Evolutionary conservation across 2,113 vertebrate genomes (phyloP).

Genomic region (Catharus minimus): DNA sequence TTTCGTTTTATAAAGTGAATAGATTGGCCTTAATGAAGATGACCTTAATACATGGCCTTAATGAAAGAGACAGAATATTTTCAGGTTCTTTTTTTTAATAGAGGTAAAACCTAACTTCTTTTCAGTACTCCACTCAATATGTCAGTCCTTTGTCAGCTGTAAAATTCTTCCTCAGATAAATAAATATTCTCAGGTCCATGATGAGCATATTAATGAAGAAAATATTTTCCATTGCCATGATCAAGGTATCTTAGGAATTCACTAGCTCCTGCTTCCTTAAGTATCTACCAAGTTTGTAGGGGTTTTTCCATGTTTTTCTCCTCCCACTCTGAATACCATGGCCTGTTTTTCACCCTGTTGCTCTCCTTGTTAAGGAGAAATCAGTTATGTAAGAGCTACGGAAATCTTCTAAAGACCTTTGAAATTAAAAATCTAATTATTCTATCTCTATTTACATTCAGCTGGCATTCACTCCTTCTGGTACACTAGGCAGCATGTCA

Average conservation of each 20-base stretch:
- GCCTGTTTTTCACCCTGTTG: rapidly evolving
- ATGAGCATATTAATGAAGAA: not conserved
- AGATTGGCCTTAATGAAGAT: not conserved
- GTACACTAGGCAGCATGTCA: not conserved
- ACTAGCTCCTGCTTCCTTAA: not conserved
- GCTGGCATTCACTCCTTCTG: not conserved
- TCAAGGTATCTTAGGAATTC: not conserved
- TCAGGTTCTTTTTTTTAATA: not conserved
- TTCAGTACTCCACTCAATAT: not conserved
- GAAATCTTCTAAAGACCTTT: not conserved
- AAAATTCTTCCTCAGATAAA: not conserved
- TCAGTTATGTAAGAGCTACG: not conserved
- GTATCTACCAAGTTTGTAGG: not conserved
- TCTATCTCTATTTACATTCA: not conserved
- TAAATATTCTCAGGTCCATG: not conserved
- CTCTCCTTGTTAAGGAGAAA: not conserved
- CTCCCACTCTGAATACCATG: rapidly evolving
- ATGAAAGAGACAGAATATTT: not conserved
- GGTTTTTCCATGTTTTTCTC: not conserved
- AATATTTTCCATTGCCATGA: rapidly evolving
- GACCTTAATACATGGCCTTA: not conserved
- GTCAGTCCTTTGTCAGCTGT: not conserved
- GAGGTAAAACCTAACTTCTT: not conserved
- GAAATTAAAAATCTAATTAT: not conserved
- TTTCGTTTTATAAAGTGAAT: not conserved